Evolutionary conservation across 2,888 invertebrate genomes (phyloP), one percentile per base, ranked within the genome.

Genomic region (Oligia latruncula): DNA sequence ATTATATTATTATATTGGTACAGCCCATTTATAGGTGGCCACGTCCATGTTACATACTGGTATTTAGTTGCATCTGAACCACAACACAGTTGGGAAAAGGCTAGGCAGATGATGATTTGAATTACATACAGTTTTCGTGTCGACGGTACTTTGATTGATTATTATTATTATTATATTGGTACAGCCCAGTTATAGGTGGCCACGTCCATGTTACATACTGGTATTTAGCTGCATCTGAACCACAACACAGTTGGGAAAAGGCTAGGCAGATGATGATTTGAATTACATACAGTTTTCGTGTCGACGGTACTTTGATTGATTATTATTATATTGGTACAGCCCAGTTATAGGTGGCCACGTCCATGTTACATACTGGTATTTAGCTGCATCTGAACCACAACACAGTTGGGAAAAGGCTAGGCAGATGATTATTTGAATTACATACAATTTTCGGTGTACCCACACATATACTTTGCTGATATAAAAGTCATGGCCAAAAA

Each of bases 401-500:
- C 4, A 46, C 17, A 49, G 13, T 13, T 29, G 20, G 46, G 6
- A 20, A 49, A 49, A 35, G 29, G 8, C 29, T 17, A 35, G 35
- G 35, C 35, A 23, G 71, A 23, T 49, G 4, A 23, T 35, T 23
- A 35, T 62, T 71, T 62, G 0, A 64, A 62, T 74, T 74, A 3
- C 17, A 58, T 70, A 35, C 4, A n/a, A 29, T 49, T 40, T 60
- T 71, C 17, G 13, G 8, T 35, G 29, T 60, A n/a, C n/a, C 11
- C 4, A 60, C 58, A 23, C 23, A 58, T 9, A 58, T 23, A 76
- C 15, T 23, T 20, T 40, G 17, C 17, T 55, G 11, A 40, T 17
- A 65, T 43, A 58, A 65, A 65, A 64, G 40, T 73, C 52, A 74
- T 43, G 55, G 29, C 23, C 35, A 72, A 71, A 77, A 52, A 80